A percentile compares a stretch with the other conserved stretches of the same genome.
phyloP scores from a whole-genome alignment of 1,140 invertebrate genomes.

The Venustaconcha ellipsiformis region DNA sequence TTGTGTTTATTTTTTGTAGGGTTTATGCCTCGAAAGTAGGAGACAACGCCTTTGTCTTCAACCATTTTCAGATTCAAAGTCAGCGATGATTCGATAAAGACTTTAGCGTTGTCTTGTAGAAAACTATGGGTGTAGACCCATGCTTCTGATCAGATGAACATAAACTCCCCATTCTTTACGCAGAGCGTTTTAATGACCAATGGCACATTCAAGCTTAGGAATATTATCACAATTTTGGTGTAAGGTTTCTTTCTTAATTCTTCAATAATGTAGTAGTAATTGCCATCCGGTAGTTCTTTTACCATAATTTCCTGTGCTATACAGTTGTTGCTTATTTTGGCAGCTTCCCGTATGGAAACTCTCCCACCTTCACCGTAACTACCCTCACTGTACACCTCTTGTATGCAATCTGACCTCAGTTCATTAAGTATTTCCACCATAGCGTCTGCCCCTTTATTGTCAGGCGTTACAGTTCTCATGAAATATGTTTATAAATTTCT shows the following conservation, averaged over 20 bases:
- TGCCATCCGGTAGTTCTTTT: neutral
- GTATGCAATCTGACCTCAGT: conserved; percentile 22
- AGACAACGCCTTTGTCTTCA: too few relatives aligned
- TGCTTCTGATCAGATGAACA: too few relatives aligned
- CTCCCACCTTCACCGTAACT: conserved; percentile 29
- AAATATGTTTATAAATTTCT: conserved; percentile 82
- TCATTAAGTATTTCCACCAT: conserved; percentile 66
- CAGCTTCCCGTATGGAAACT: conserved; percentile 14
- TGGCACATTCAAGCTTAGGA: conserved; percentile 7
- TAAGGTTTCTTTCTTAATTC: neutral
- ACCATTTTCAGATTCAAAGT: too few relatives aligned
- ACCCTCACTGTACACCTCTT: conserved; percentile 31
- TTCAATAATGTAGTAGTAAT: conserved; percentile 10
- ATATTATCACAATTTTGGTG: conserved; percentile 18
- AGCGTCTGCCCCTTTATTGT: conserved; percentile 81
- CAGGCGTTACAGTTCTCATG: conserved; percentile 82
- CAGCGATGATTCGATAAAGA: too few relatives aligned
- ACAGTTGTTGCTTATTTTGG: conserved; percentile 29
- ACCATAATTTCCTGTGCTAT: conserved; percentile 31
- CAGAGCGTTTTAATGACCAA: neutral
- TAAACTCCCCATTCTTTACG: too few relatives aligned
- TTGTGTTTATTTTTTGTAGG: too few relatives aligned
- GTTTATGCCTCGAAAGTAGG: too few relatives aligned
- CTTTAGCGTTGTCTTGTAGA: too few relatives aligned
- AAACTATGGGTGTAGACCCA: too few relatives aligned